Conservation (phyloP, 2,797 vertebrate species). For the Carcharodon carcharias region DNA sequence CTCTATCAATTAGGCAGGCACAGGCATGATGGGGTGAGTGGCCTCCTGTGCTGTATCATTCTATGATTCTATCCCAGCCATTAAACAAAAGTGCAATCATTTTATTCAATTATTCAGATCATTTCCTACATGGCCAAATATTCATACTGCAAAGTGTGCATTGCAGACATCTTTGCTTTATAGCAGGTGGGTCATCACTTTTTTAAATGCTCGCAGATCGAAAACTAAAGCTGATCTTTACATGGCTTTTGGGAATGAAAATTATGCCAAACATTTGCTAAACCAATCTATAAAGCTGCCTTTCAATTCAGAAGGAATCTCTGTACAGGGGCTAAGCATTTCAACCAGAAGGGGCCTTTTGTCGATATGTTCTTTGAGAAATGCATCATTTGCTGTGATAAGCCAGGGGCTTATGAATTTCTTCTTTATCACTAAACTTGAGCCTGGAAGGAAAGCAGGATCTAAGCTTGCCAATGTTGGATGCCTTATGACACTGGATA, state of each 20-base stretch:
- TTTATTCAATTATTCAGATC: background rate
- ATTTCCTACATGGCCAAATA: background rate
- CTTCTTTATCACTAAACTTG: background rate
- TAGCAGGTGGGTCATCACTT: background rate
- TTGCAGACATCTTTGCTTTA: background rate
- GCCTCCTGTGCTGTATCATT: background rate
- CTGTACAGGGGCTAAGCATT: background rate
- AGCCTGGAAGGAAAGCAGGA: background rate
- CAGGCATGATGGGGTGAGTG: background rate
- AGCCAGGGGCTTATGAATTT: background rate
- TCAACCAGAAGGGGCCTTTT: background rate
- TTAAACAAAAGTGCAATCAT: background rate
- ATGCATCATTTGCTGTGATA: background rate
- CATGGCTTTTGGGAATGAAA: background rate
- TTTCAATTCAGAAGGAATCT: background rate
- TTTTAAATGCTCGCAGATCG: background rate
- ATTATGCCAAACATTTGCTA: background rate
- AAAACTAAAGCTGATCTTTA: background rate
- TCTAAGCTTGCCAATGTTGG: background rate
- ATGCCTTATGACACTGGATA: slow-evolving; percentile 4
- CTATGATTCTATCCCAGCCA: background rate
- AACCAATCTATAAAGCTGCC: background rate
- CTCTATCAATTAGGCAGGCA: background rate
- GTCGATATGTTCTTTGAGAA: background rate
- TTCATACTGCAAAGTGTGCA: background rate